Evolutionary conservation across 2,888 invertebrate genomes (phyloP), one percentile per base, ranked within the genome.

Genomic region (Stomorhina lunata): DNA sequence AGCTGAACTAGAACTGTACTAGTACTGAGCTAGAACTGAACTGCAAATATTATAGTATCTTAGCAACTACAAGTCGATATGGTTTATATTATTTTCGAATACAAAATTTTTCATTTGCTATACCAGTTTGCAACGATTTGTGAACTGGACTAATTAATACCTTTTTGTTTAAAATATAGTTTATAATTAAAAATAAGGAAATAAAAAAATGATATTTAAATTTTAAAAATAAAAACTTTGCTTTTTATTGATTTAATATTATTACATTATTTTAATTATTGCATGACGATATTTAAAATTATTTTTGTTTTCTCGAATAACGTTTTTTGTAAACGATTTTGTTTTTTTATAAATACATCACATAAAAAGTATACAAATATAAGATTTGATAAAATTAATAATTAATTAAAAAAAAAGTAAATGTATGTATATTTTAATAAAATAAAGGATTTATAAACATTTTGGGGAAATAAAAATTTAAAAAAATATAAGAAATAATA

Each of bases 291-390:
- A 73, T 65, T 53, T 66, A 50, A 65, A 59, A 59, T 59, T 57
- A 55, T 57, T 37, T 50, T 6, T 15, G 27, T 45, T 55, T 45
- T 65, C 27, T 48, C 65, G 55, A 15, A 55, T 75, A 65, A 48
- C 50, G 34, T 45, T 71, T 45, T 55, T 53, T n/a, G n/a, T n/a
- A n/a, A n/a, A n/a, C n/a, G n/a, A 4, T 50, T 17, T 25, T 27
- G 15, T 43, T 27, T 65, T 61, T 27, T 53, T 66, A 65, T 69
- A 80, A 80, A 80, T 80, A 79, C 79, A 80, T 80, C 79, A 80
- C 80, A 77, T 81, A 71, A 71, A 75, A 81, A 77, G 48, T 81
- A 69, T 76, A 76, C 65, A 80, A 80, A 68, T 75, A 69, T 66
- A 34, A 55, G 50, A 48, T 34, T 43, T 78, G 15, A n/a, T n/a